Evolutionary conservation across 2,113 vertebrate genomes (phyloP), one percentile per base, ranked within the genome.

Genomic region (Chinchilla lanigera): DNA sequence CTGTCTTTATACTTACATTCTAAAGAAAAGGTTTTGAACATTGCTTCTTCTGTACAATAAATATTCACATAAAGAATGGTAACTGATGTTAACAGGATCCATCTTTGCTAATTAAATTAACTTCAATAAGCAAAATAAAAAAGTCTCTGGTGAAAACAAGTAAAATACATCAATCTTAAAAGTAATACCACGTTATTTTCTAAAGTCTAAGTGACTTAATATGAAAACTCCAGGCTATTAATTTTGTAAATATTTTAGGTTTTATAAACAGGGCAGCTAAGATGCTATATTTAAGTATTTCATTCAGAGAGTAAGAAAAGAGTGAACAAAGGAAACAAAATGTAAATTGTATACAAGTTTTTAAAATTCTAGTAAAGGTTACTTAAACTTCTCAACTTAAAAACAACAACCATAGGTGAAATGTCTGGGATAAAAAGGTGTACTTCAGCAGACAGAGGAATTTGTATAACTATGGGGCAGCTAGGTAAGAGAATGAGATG

Each of bases 91-190:
- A 69, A 95, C 20, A 47, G 33, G 63, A 47, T 73, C 38, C 63
- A 58, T 61, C 41, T 93, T 84, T 95, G 84, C 71, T 91, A 88
- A 93, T 47, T 95, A 60, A 86, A 67, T 65, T 84, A 96, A 84
- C 54, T 78, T 92, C 54, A 90, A 44, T 89, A 83, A 96, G 63
- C 50, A 77, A 93, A 96, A 83, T 75, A 87, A 93, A 33, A 33
- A 38, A 92, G 14, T 58, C 20, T 85, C 95, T 54, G 44, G 19
- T 11, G 83, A 35, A 83, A 95, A 80, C 26, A 86, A 69, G 28
- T 84, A 80, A 96, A 96, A 78, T 44, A 63, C 2, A 84, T 80
- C 54, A 61, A 83, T 73, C 83, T 95, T 71, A 75, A 97, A 77
- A 96, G 86, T 5, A 92, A 41, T 30, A 47, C 14, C 17, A 35